Evolutionary conservation across 2,797 vertebrate species (phyloP), one percentile per base, ranked within the genome.

Genomic region (Echiichthys vipera): DNA sequence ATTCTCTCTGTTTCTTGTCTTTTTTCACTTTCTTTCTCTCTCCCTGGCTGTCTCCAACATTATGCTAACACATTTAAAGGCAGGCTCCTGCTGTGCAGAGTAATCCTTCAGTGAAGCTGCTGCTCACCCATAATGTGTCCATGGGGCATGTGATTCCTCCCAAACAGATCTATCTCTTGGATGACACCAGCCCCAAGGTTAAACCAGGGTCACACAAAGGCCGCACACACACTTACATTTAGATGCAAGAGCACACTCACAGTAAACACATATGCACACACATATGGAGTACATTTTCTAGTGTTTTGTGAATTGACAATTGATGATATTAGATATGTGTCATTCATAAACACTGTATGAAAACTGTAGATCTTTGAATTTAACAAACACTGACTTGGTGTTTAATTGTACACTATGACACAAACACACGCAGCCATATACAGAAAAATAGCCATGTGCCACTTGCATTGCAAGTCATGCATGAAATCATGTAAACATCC

Each of bases 31-130:
- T 30, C 18, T 57, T 29, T 39, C 43, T 75, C 66, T 34, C 64
- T 83, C 46, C 13, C 78, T 65, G 57, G 57, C 81, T 83, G 77
- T 85, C 84, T 77, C 64, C 27, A 25, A 43, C 80, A 86, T 89
- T 87, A 88, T 83, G 84, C 77, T 83, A 90, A 90, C 84, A 76
- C 73, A 65, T 89, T 87, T 88, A 77, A 86, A 87, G 71, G 65
- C 74, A 71, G 56, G 18, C 55, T 82, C 84, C 77, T 37, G 72
- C 80, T 84, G 88, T 83, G 83, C 73, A 46, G 56, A 68, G 71
- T 89, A 90, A 90, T 90, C 85, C 80, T 70, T 80, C 73, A 72
- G 74, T 72, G 70, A 65, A 80, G 78, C 79, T 51, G 78, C 79
- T 51, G 37, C 57, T 65, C 59, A 81, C 50, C 56, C 62, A 66